Conservation (phyloP, 2,797 vertebrate species). For the Platyrinchus mystaceus region DNA sequence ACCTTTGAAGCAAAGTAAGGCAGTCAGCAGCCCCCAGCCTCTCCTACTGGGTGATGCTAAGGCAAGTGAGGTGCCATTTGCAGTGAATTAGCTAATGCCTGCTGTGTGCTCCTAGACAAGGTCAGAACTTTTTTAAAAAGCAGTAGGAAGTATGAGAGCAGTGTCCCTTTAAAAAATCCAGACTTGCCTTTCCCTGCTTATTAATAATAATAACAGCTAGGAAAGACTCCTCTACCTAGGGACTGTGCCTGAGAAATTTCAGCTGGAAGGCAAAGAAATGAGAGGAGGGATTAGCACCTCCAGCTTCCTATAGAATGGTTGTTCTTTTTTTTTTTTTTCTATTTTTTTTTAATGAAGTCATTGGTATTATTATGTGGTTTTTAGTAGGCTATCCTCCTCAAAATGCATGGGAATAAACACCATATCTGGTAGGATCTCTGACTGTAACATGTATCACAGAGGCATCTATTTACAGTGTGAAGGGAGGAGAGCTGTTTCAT, state of each 20-base stretch:
- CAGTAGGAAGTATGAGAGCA: not conserved
- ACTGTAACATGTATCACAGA: not conserved
- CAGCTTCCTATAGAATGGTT: not conserved
- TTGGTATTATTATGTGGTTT: constrained; percentile 21
- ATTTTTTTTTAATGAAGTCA: not conserved
- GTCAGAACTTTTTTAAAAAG: not conserved
- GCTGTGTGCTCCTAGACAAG: not conserved
- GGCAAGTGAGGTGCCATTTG: not conserved
- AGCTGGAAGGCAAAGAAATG: not conserved
- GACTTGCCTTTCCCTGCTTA: not conserved
- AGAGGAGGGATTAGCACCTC: not conserved
- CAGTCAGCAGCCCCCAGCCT: not conserved
- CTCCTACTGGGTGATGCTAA: not conserved
- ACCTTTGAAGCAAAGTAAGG: not conserved
- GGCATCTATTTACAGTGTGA: constrained; percentile 7
- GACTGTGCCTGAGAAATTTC: not conserved
- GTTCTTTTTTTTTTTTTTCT: not conserved
- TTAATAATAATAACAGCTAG: not conserved
- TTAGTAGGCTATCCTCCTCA: not conserved
- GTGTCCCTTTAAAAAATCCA: not conserved
- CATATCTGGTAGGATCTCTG: constrained; percentile 35
- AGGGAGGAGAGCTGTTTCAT: not conserved
- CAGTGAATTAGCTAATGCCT: not conserved
- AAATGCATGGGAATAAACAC: constrained; percentile 38
- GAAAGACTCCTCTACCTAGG: not conserved